Evolutionary conservation across 2,113 vertebrate genomes (phyloP).

Genomic region (Oryctolagus cuniculus): DNA sequence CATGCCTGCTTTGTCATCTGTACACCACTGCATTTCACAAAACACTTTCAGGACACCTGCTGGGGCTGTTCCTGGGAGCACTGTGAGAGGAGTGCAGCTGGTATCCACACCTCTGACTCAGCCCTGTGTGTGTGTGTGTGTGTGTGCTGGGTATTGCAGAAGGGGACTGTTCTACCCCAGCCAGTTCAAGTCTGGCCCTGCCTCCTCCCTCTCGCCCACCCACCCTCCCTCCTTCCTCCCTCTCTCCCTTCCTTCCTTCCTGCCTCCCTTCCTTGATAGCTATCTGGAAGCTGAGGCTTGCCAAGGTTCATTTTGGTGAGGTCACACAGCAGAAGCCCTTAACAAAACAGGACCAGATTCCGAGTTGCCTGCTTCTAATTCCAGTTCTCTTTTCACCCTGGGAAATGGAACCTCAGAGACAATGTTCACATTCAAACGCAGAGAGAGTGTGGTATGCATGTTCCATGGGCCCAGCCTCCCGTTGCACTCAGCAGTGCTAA

Average conservation of each 20-base stretch:
- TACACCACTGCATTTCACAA: background rate
- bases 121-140: too few species aligned
- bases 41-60: rapidly evolving
- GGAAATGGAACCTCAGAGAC: background rate
- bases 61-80: too few species aligned
- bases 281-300: background rate
- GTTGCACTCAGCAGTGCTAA: rapidly evolving
- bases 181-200: too few species aligned
- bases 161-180: too few species aligned
- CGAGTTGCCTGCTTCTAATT: background rate
- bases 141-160: too few species aligned
- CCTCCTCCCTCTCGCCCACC: too few species aligned
- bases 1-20: background rate
- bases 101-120: too few species aligned
- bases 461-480: background rate
- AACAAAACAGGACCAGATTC: background rate
- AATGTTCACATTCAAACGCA: background rate
- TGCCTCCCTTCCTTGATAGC: too few species aligned
- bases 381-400: background rate
- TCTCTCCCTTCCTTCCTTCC: too few species aligned
- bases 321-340: rapidly evolving
- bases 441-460: background rate
- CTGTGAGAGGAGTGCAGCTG: rapidly evolving
- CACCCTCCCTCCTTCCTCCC: too few species aligned
- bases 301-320: background rate